Evolutionary conservation across 92 coral and sea anemone species (phyloP).

Genomic region (Pocillopora grandis): DNA sequence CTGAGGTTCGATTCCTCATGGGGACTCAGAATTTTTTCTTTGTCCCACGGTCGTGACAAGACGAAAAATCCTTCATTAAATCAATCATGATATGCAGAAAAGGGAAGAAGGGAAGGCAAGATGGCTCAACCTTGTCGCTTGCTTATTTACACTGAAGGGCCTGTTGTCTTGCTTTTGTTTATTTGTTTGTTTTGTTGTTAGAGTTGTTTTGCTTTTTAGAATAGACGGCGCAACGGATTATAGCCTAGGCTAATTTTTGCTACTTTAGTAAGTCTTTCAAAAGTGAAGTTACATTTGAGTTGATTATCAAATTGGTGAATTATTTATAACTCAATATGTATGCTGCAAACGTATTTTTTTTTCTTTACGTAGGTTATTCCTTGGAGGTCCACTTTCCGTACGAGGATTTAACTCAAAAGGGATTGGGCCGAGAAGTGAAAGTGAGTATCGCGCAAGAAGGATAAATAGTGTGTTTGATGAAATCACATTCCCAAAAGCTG

Average conservation of each 20-base stretch:
- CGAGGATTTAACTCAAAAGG: slow-evolving; percentile 90
- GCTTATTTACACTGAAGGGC: too few relatives aligned
- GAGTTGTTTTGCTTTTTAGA: background rate
- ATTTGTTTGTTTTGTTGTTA: too few relatives aligned
- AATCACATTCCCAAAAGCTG: too few relatives aligned
- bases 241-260: background rate
- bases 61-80: too few relatives aligned
- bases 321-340: background rate
- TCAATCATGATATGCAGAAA: too few relatives aligned
- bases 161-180: too few relatives aligned
- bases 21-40: too few relatives aligned
- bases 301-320: background rate
- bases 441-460: slow-evolving; percentile 46
- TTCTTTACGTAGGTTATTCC: slow-evolving; percentile 70
- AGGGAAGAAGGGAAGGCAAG: too few relatives aligned
- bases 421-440: slow-evolving; percentile 87
- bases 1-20: too few relatives aligned
- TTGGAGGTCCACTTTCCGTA: slow-evolving; percentile 94
- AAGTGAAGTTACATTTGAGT: background rate
- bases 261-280: background rate
- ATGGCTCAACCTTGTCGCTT: too few relatives aligned
- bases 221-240: background rate
- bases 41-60: too few relatives aligned
- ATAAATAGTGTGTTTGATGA: background rate
- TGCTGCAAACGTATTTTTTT: background rate